Evolutionary conservation across 2,888 invertebrate genomes (phyloP), one percentile per base, ranked within the genome.

Genomic region (Trissolcus brochymenae): DNA sequence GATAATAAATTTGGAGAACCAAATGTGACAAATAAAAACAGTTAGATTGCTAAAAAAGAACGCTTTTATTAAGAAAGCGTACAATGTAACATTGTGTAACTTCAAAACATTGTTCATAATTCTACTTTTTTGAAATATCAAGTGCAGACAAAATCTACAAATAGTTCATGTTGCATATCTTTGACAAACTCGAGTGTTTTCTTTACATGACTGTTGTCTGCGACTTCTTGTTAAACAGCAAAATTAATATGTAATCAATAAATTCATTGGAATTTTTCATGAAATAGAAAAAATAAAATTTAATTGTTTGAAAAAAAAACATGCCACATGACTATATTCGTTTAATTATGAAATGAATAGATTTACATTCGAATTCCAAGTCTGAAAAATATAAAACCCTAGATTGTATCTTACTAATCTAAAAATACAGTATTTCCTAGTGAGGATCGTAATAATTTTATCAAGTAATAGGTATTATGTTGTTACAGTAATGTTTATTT

Each of bases 301-400:
- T 46, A 46, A 46, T 46, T 6, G 16, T 46, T 46, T 46, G n/a
- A 9, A 46, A 16, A 46, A 49, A 57, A 41, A 68, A 55, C 51
- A 61, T 19, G 65, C 41, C 65, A 65, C 61, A 65, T 46, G 46
- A 6, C 14, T 11, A 14, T 59, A 50, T 67, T 64, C 49, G 35
- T 51, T 67, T n/a, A 64, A 41, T 65, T 56, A 70, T 70, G 68
- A 68, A 73, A 68, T 21, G 50, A 77, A 77, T 35, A 60, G 65
- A 73, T 73, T 68, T 73, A 73, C 72, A 73, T 73, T 14, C 54
- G 64, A 76, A 71, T 76, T 66, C 51, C 57, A 61, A 57, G 76
- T 76, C 75, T 75, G 82, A 81, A 84, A 86, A 87, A 87, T 87
- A 87, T 86, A 87, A 87, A 88, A 87, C 83, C 86, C 87, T 86